Conservation (phyloP, 2,113 vertebrate species). For the Corythornis madagascariensis region DNA sequence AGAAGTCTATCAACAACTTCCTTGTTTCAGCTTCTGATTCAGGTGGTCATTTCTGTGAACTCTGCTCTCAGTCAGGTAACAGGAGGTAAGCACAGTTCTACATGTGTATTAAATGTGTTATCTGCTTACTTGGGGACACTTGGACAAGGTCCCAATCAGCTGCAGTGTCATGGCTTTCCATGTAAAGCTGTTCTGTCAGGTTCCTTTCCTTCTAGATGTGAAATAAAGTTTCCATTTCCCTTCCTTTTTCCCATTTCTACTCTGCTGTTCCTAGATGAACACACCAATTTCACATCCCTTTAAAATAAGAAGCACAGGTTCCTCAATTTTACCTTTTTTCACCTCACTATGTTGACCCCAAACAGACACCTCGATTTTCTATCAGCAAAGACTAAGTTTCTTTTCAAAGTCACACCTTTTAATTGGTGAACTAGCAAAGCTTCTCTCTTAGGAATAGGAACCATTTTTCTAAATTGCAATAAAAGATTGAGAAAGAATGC, state of each 20-base stretch:
- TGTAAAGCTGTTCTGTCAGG: fast-evolving
- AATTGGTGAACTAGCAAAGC: background rate
- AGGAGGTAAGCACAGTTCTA: background rate
- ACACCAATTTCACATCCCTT: background rate
- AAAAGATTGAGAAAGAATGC: background rate
- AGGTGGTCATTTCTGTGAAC: background rate
- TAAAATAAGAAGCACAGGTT: background rate
- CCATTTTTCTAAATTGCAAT: background rate
- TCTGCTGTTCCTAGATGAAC: background rate
- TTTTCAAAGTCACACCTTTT: background rate
- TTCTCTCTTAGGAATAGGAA: background rate
- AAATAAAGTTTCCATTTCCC: background rate
- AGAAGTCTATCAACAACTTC: background rate
- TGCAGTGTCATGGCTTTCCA: background rate
- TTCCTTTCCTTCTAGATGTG: background rate
- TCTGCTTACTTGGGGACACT: background rate
- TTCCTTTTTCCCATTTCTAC: background rate
- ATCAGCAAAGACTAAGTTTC: background rate
- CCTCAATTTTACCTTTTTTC: background rate
- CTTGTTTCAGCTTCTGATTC: background rate
- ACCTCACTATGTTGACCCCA: background rate
- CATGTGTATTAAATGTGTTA: background rate
- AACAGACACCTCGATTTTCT: background rate
- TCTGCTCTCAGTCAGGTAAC: background rate
- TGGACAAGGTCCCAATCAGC: background rate